Evolutionary conservation across 2,797 vertebrate species (phyloP), one percentile per base, ranked within the genome.

Genomic region (Malurus leucopterus): DNA sequence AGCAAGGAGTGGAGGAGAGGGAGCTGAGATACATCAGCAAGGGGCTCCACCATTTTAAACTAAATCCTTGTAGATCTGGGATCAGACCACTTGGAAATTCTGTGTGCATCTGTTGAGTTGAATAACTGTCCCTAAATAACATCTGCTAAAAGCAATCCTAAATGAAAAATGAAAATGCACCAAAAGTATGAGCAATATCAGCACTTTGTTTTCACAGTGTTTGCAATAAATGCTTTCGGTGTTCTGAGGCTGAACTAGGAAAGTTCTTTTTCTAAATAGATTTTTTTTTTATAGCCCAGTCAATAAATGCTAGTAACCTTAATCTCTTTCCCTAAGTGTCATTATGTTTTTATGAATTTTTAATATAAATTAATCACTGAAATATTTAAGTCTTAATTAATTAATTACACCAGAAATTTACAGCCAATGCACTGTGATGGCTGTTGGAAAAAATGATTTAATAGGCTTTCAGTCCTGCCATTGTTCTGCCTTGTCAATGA

Each of bases 351-450:
- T 91, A 95, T 76, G 61, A 92, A 50, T 84, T 94, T 91, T 95
- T 94, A 77, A 84, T 94, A 91, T 46, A 87, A 94, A 83, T 85
- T 77, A 94, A 93, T 95, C 73, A 81, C 88, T 88, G 63, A 82
- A 94, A 94, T 95, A 92, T 93, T 92, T 96, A 94, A 67, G 51
- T 93, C 64, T 96, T 93, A 88, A 96, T 96, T 95, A 95, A 94
- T 95, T 95, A 95, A 95, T 96, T 92, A 80, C 61, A 41, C 24
- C 29, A 67, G 75, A 91, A 94, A 92, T 93, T 87, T 93, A 91
- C 72, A 83, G 82, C 64, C 83, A 93, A 55, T 74, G 65, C n/a
- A 87, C 50, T 77, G n/a, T 91, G 90, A 86, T 94, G 86, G 92
- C 88, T 92, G 29, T 84, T 92, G 93, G 92, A 64, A 92, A 95